Evolutionary conservation across 2,113 vertebrate species (phyloP).

Genomic region (Seriola aureovittata): DNA sequence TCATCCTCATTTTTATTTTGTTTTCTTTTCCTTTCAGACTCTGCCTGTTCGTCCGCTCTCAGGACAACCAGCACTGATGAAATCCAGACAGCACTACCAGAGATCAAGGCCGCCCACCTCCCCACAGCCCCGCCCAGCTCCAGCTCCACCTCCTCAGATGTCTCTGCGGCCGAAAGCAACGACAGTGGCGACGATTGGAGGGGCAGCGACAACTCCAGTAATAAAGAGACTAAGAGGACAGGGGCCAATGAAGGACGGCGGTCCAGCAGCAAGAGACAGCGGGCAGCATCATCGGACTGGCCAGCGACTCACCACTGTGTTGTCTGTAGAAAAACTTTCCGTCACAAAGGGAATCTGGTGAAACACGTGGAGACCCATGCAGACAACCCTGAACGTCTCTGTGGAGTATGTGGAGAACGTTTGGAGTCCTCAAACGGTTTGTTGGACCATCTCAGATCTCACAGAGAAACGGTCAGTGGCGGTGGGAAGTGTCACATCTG

Average conservation of each 20-base stretch:
- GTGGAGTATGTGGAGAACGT: slow-evolving; percentile 47
- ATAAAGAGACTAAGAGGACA: not conserved
- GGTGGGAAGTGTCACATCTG: slow-evolving; percentile 41
- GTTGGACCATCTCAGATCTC: slow-evolving; percentile 31
- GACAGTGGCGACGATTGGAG: not conserved
- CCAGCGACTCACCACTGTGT: not conserved
- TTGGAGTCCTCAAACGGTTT: slow-evolving; percentile 8
- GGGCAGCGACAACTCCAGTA: not conserved
- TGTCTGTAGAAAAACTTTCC: slow-evolving; percentile 41
- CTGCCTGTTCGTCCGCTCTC: not conserved
- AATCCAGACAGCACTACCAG: not conserved
- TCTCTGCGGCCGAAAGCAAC: slow-evolving; percentile 28
- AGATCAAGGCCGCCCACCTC: not conserved
- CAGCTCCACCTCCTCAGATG: slow-evolving; percentile 2
- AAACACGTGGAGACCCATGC: slow-evolving; percentile 38
- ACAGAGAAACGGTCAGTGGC: slow-evolving; percentile 8
- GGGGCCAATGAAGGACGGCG: not conserved
- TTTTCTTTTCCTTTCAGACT: slow-evolving; percentile 21
- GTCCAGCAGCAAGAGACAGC: not conserved
- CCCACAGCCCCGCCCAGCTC: not conserved
- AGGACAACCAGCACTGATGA: not conserved
- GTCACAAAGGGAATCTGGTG: slow-evolving; percentile 39
- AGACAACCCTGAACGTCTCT: not conserved
- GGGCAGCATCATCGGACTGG: accelerated
- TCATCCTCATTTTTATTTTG: not conserved